These are phyloP conservation scores for Ridgeia piscesae DNA, from an alignment of 1,140 invertebrate genomes.

Conservation along the genomic window DNA sequence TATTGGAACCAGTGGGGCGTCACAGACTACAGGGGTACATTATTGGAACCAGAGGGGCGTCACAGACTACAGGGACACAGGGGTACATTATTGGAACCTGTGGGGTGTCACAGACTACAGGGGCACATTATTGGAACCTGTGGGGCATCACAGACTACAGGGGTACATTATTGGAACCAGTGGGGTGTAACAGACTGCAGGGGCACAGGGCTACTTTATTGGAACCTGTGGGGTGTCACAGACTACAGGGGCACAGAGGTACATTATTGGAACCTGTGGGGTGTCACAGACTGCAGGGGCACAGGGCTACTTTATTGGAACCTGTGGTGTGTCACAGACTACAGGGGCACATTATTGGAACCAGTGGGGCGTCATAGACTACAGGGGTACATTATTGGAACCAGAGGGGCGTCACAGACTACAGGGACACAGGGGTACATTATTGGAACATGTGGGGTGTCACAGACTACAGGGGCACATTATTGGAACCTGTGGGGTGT, in stretches of 20 bases:
- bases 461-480: too few species aligned
- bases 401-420: not conserved
- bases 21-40: slow-evolving; percentile 45
- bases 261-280: slow-evolving; percentile 76
- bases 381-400: slow-evolving; percentile 35
- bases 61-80: slow-evolving; percentile 60
- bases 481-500: too few species aligned
- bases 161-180: too few species aligned
- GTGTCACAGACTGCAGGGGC: slow-evolving; percentile 64
- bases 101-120: not conserved
- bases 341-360: slow-evolving; percentile 65
- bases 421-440: not conserved
- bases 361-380: slow-evolving; percentile 70
- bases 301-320: slow-evolving; percentile 24
- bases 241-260: too few species aligned
- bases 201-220: too few species aligned
- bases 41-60: slow-evolving; percentile 75
- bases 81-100: slow-evolving; percentile 11
- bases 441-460: not conserved
- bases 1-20: too few species aligned
- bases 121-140: not conserved
- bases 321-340: not conserved
- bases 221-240: too few species aligned
- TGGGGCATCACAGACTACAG: not conserved
- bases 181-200: too few species aligned